These are phyloP conservation scores for Argyresthia albistria DNA, from an alignment of 2,888 invertebrate genomes.

Conservation along the genomic window DNA sequence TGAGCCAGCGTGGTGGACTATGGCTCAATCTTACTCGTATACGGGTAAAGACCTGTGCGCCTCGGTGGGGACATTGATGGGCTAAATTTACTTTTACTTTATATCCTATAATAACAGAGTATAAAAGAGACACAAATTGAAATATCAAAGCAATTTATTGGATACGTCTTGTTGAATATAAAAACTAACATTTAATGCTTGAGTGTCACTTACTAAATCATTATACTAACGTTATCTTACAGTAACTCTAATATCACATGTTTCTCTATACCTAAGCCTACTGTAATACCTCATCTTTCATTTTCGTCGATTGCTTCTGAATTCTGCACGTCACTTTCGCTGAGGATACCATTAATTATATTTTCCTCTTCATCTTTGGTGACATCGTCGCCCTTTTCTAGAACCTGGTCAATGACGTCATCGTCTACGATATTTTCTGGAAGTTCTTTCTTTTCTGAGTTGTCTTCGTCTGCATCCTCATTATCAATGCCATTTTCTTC, in stretches of 20 bases:
- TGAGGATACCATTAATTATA: conserved; percentile 11
- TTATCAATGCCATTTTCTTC: neutral
- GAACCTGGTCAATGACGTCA: conserved; percentile 18
- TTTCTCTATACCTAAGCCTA: neutral
- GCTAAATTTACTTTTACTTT: too few species aligned
- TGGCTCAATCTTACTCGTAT: too few species aligned
- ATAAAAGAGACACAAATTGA: too few species aligned
- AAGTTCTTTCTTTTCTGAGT: neutral
- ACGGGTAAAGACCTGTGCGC: too few species aligned
- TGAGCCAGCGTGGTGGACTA: too few species aligned
- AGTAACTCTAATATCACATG: neutral
- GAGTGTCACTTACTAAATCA: too few species aligned
- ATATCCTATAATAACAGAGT: too few species aligned
- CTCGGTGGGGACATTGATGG: too few species aligned
- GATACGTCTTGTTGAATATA: too few species aligned
- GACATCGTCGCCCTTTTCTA: conserved; percentile 15
- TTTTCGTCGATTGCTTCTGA: conserved; percentile 1
- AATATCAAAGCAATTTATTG: too few species aligned
- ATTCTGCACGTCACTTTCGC: neutral
- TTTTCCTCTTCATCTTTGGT: conserved; percentile 27
- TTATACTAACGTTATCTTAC: neutral
- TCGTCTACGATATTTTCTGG: conserved; percentile 7
- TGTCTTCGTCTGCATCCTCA: neutral
- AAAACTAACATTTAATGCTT: too few species aligned
- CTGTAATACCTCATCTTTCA: conserved; percentile 1